Conservation (phyloP, 2,797 vertebrate species). For the Netta rufina region DNA sequence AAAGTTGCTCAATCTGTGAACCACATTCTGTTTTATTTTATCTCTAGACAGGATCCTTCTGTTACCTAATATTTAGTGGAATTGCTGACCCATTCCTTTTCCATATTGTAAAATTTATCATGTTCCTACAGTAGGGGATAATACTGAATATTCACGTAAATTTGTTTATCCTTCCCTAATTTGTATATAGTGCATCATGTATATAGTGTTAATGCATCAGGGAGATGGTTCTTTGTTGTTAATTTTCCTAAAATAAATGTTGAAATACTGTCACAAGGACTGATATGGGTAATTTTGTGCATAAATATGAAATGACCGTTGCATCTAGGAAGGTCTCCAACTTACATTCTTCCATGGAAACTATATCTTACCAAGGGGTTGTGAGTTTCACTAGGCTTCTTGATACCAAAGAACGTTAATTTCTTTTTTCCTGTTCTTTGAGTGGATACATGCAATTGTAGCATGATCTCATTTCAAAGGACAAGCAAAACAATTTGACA, state of each 20-base stretch:
- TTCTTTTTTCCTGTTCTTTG: not conserved
- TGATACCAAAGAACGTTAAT: not conserved
- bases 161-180: not conserved
- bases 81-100: not conserved
- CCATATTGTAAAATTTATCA: not conserved
- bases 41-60: not conserved
- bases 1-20: not conserved
- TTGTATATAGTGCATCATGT: not conserved
- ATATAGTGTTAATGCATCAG: not conserved
- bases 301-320: not conserved
- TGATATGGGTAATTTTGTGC: not conserved
- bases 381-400: not conserved
- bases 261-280: not conserved
- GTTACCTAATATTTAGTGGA: not conserved
- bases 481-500: not conserved
- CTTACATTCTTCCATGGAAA: not conserved
- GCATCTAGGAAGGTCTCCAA: not conserved
- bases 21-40: not conserved
- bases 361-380: not conserved
- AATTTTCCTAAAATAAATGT: slow-evolving; percentile 17
- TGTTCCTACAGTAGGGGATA: not conserved
- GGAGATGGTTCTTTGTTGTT: not conserved
- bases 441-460: not conserved
- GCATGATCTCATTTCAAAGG: not conserved
- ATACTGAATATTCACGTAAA: not conserved